Percentiles rank a stretch among this genome's conserved stretches.
phyloP scores from a whole-genome alignment of 2,888 invertebrate species.

The Eledona agricola region DNA sequence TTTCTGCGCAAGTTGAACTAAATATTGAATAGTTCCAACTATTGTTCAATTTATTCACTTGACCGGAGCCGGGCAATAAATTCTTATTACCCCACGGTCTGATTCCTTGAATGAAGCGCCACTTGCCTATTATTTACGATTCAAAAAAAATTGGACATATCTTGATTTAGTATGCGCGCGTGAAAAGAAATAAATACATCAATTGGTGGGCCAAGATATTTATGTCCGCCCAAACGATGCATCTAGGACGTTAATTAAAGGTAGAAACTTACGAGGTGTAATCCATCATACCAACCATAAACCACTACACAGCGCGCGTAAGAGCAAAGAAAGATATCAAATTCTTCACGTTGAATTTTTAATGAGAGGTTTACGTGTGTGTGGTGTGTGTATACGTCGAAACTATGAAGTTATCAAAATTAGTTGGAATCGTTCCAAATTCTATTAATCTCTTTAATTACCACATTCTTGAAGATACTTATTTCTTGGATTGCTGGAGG shows the following conservation, averaged over 20 bases:
- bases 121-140: neutral
- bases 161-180: slow-evolving; percentile 11
- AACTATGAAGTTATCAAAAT: slow-evolving; percentile 32
- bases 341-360: slow-evolving; percentile 8
- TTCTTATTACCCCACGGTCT: too few relatives aligned
- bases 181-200: slow-evolving; percentile 31
- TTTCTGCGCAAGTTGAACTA: neutral
- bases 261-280: slow-evolving; percentile 18
- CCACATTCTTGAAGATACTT: slow-evolving; percentile 27
- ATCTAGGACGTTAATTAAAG: slow-evolving; percentile 27
- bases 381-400: slow-evolving; percentile 1
- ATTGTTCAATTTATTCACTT: too few relatives aligned
- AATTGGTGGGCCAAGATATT: slow-evolving; percentile 42
- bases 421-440: slow-evolving; percentile 34
- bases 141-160: slow-evolving; percentile 5
- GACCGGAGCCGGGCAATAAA: too few relatives aligned
- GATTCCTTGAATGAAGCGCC: neutral
- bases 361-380: slow-evolving; percentile 1
- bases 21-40: too few relatives aligned
- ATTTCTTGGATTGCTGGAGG: slow-evolving; percentile 8
- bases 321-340: slow-evolving; percentile 23
- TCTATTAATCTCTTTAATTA: slow-evolving; percentile 38
- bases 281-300: slow-evolving; percentile 27
- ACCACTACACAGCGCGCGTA: slow-evolving; percentile 9
- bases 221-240: slow-evolving; percentile 41